Evolutionary conservation across 2,113 vertebrate species (phyloP), one percentile per base, ranked within the genome.

Genomic region (Dromas ardeola): DNA sequence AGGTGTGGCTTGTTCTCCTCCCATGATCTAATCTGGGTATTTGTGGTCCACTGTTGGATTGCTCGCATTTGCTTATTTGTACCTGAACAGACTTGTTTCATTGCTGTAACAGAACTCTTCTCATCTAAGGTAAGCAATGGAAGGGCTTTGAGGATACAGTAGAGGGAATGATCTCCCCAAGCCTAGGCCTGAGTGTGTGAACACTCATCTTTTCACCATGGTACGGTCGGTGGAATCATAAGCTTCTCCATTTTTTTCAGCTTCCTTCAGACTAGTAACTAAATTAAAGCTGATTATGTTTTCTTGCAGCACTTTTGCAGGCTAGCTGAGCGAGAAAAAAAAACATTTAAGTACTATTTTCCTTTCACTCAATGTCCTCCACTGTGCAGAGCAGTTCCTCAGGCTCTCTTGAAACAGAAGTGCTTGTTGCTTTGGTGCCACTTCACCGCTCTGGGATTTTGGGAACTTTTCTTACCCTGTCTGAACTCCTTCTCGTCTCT

Each of bases 31-130:
- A 36, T 34, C 10, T 14, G 32, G 7, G 3, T 69, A 6, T 83
- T 83, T 25, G 17, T 71, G 40, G 26, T 66, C 8, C 14, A 10
- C 34, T 26, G 11, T 52, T 58, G 18, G n/a, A 9, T 22, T 23
- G 30, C n/a, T 52, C 15, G 7, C 25, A 12, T 29, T 59, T 1
- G 7, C 27, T 40, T 65, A 23, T 34, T 42, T 0, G 0, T 47
- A 58, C 45, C 11, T 2, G 11, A 70, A 43, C 36, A 47, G 53
- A 15, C 13, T 47, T n/a, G 23, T 22, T 59, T 16, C 4, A 3
- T 14, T 62, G 58, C 58, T 58, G 34, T 50, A 61, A n/a, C 16
- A 70, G 38, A 66, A 26, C 70, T 72, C 17, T 21, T 13, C 34
- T 43, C 17, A 42, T 13, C 61, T 8, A 0, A 0, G 62, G 23